Conservation (phyloP, 1,140 invertebrate species). For the Platyura marginata region DNA sequence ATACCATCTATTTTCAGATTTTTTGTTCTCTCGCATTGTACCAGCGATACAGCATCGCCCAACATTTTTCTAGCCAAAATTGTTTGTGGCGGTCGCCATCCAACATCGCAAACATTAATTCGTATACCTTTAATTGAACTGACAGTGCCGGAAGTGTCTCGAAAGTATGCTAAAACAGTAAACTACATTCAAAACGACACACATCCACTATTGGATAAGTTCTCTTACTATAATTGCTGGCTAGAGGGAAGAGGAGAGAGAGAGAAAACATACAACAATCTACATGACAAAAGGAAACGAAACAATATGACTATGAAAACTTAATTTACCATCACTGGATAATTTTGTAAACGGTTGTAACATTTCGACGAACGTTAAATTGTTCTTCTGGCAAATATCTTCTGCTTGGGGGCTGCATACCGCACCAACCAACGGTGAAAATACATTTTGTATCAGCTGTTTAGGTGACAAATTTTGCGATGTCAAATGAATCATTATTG, state of each 20-base stretch:
- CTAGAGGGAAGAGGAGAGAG: slow-evolving; percentile 3
- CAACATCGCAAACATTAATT: slow-evolving; percentile 63
- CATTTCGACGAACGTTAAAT: slow-evolving; percentile 75
- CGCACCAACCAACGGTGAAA: slow-evolving; percentile 75
- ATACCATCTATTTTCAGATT: slow-evolving; percentile 26
- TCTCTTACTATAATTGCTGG: slow-evolving; percentile 5
- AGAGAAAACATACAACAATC: slow-evolving; percentile 2
- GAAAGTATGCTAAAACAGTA: slow-evolving; percentile 46
- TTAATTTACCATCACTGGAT: slow-evolving; percentile 47
- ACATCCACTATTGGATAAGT: slow-evolving; percentile 2
- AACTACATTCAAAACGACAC: not conserved
- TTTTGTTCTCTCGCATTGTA: slow-evolving; percentile 42
- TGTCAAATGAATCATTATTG: slow-evolving; percentile 22
- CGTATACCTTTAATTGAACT: slow-evolving; percentile 61
- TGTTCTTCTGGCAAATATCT: slow-evolving; percentile 71
- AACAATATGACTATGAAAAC: slow-evolving; percentile 6
- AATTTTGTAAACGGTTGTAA: slow-evolving; percentile 76
- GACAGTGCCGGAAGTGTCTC: slow-evolving; percentile 58
- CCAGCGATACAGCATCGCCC: slow-evolving; percentile 65
- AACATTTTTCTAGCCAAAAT: slow-evolving; percentile 66
- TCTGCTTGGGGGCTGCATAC: slow-evolving; percentile 66
- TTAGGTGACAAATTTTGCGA: slow-evolving; percentile 35
- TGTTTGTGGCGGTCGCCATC: slow-evolving; percentile 61
- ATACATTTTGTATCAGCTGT: slow-evolving; percentile 77
- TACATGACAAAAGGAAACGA: slow-evolving; percentile 1